Base-by-base conservation (phyloP, 1,140 invertebrate species). In the Drosophila malerkotliana region DNA sequence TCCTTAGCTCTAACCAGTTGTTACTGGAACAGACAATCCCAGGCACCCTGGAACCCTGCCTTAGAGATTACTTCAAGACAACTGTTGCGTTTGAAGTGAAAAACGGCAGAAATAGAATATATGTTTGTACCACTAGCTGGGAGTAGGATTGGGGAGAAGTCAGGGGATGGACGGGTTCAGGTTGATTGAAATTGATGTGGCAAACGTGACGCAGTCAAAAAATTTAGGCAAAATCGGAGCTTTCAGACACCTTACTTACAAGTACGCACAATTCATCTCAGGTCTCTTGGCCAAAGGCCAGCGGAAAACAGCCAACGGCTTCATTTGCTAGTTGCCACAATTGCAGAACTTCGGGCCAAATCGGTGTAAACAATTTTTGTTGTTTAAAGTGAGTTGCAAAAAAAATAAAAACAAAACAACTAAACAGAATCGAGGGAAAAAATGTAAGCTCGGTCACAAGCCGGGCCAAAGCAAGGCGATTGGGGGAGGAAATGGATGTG, bases 141-240 rank as follows among this genome's bases (percentile, higher is more conserved):
- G 37, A 49, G 14, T 15, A 7, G 21, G 1, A 8, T 24, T 30
- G 21, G 8, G 32, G 32, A 34, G 32, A 10, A 10, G 9, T 28
- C 10, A n/a, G 15, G 26, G 12, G 30, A n/a, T n/a, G 26, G 28
- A 32, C 41, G 8, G 72, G 61, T 41, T 37, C 49, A 56, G 64
- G 52, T 76, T 85, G 83, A 87, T 87, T 88, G 83, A 87, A 79
- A 87, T 87, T 78, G 77, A 85, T 87, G 77, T 82, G 60, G 69
- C 77, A 77, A 81, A 77, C 81, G 82, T 85, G 82, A 81, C 77
- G 72, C 49, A 76, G 77, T 75, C 59, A 45, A 74, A 74, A 68
- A 41, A 41, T 9, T 8, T 34, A 10, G 9, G 8, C 32, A 34
- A 34, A 34, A 52, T 37, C 53, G 48, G 47, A 55, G 45, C 49